Evolutionary conservation across 2,797 vertebrate genomes (phyloP).

Genomic region (Sebastes minor): DNA sequence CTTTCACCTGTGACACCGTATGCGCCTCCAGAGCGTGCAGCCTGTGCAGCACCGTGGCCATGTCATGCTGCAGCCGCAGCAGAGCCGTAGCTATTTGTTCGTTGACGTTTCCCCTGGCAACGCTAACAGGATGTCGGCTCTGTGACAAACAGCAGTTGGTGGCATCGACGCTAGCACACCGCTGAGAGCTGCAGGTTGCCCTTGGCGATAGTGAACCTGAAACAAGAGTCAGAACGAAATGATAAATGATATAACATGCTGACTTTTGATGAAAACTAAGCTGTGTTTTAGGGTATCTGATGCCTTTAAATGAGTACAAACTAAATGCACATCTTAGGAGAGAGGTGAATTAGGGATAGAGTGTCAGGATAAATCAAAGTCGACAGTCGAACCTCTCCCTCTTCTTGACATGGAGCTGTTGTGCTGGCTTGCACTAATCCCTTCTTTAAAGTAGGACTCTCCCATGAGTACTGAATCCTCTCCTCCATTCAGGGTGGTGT

Average conservation of each 20-base stretch:
- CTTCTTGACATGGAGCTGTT: constrained; percentile 82
- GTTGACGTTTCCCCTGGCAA: constrained; percentile 75
- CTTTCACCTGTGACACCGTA: constrained; percentile 84
- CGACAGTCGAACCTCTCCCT: constrained; percentile 81
- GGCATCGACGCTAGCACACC: constrained; percentile 68
- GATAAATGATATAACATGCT: no score
- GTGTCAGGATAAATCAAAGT: not conserved
- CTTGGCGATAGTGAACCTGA: constrained; percentile 49
- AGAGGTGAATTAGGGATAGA: not conserved
- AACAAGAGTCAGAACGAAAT: not conserved
- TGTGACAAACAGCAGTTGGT: constrained; percentile 56
- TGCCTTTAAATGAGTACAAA: not conserved
- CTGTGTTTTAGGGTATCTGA: not conserved
- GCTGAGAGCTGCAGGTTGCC: constrained; percentile 54
- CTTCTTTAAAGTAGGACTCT: constrained; percentile 76
- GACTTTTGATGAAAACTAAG: no score
- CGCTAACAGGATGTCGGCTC: constrained; percentile 46
- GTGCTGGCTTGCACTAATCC: constrained; percentile 74
- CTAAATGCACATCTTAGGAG: not conserved
- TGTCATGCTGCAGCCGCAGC: constrained; percentile 89
- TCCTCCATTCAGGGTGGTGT: constrained; percentile 82
- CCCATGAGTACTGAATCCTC: constrained; percentile 81
- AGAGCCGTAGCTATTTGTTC: constrained; percentile 88
- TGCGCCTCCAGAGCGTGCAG: constrained; percentile 87
- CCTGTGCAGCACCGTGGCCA: constrained; percentile 89